Percentiles rank a stretch among this genome's conserved stretches.
Conservation (phyloP, 2,888 invertebrate species). For the Galeruca laticollis region DNA sequence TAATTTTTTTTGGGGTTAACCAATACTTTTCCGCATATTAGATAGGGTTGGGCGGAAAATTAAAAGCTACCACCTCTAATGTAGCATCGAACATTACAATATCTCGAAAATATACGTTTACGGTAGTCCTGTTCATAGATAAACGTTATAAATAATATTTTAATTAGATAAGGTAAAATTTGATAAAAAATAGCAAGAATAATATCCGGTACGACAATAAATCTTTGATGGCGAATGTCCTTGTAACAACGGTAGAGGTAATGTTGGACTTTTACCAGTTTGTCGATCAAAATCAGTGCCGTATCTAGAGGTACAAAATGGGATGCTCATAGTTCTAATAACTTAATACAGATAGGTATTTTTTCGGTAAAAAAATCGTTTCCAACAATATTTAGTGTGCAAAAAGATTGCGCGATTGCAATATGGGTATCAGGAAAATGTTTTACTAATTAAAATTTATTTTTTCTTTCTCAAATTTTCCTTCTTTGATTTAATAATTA, state of each 20-base stretch:
- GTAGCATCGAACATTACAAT: not conserved
- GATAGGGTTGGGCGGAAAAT: too few relatives aligned
- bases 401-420: too few relatives aligned
- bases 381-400: too few relatives aligned
- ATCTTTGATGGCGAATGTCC: slow-evolving; percentile 20
- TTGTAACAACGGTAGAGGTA: slow-evolving; percentile 14
- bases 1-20: too few relatives aligned
- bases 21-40: too few relatives aligned
- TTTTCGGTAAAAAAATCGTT: too few relatives aligned
- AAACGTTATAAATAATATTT: slow-evolving; percentile 2
- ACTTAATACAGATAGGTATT: too few relatives aligned
- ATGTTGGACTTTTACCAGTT: not conserved
- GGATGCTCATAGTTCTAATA: too few relatives aligned
- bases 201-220: slow-evolving; percentile 26
- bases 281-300: not conserved
- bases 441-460: too few relatives aligned
- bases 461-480: too few relatives aligned
- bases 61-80: not conserved
- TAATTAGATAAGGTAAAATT: slow-evolving; percentile 22
- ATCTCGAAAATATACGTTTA: not conserved
- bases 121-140: not conserved
- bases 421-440: too few relatives aligned
- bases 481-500: too few relatives aligned
- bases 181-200: slow-evolving; percentile 30
- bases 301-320: not conserved